Conservation (phyloP, 2,113 vertebrate species). For the Ictalurus furcatus region DNA sequence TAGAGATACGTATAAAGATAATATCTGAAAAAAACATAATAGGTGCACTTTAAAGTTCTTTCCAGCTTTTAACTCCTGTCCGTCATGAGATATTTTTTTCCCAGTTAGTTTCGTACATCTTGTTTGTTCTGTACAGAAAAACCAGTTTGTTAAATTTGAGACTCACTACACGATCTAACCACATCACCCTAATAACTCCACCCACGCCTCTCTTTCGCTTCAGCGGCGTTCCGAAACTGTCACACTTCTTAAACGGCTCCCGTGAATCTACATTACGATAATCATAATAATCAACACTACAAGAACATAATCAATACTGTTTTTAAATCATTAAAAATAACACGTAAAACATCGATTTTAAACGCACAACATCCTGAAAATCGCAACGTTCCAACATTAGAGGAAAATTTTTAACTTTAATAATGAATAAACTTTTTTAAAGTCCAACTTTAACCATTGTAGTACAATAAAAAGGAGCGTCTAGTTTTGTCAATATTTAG, state of each 20-base stretch:
- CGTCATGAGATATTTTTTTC: neutral
- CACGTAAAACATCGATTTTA: neutral
- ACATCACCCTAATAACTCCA: neutral
- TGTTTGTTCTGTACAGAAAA: neutral
- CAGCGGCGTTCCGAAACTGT: neutral
- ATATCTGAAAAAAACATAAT: too few relatives aligned
- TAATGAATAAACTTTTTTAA: neutral
- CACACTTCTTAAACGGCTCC: neutral
- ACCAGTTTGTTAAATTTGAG: neutral
- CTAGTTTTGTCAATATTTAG: neutral
- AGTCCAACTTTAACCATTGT: neutral
- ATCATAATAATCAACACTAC: neutral
- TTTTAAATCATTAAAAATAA: neutral
- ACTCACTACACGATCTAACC: neutral
- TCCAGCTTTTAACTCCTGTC: neutral
- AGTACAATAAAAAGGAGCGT: neutral
- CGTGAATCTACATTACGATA: neutral
- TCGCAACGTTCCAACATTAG: neutral
- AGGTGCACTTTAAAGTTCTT: neutral
- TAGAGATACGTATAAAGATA: too few relatives aligned
- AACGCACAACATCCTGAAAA: neutral
- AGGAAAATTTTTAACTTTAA: neutral
- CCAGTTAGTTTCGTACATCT: neutral
- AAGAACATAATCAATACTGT: neutral
- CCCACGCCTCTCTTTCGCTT: neutral